Evolutionary conservation across 2,113 vertebrate genomes (phyloP), one percentile per base, ranked within the genome.

Genomic region (Equus quagga): DNA sequence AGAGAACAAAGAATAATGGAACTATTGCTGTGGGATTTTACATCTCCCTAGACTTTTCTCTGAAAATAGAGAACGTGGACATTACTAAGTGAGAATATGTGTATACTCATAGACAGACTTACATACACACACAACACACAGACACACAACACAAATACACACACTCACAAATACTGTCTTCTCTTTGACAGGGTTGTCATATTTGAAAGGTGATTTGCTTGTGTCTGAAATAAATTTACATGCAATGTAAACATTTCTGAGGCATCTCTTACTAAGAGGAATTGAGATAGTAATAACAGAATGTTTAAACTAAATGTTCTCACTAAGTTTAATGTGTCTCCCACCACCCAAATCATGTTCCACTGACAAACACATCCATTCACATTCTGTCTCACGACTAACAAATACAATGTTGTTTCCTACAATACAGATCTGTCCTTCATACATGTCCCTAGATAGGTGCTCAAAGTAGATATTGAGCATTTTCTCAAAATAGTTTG

Each of bases 401-500:
- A 72, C 5, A 54, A 62, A 31, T 23, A 54, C 15, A 93, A 65
- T 17, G n/a, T 10, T 76, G 26, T 51, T 79, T 81, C 17, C 65
- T 24, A 70, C 3, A 41, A 86, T 4, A 91, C 14, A 91, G 24
- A 85, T 31, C 13, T 73, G 21, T 21, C 14, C 79, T 72, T 88
- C 24, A 73, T 65, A 62, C 5, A 31, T 36, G 9, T 44, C 4
- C 28, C 26, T 58, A 62, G 3, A 10, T 15, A 78, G 76, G 46
- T 76, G 88, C 12, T 70, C 76, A 93, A 95, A 89, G 72, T 46
- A 91, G n/a, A n/a, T 54, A 83, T 51, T 65, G 21, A 56, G 28
- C 12, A 82, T 58, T 95, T 89, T 73, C 26, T 93, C 24, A 85
- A 81, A 89, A 81, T 64, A 7, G 24, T 44, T 31, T 91, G 62